Evolutionary conservation across 2,113 vertebrate species (phyloP), one percentile per base, ranked within the genome.

Genomic region (Drymodes brunneopygia): DNA sequence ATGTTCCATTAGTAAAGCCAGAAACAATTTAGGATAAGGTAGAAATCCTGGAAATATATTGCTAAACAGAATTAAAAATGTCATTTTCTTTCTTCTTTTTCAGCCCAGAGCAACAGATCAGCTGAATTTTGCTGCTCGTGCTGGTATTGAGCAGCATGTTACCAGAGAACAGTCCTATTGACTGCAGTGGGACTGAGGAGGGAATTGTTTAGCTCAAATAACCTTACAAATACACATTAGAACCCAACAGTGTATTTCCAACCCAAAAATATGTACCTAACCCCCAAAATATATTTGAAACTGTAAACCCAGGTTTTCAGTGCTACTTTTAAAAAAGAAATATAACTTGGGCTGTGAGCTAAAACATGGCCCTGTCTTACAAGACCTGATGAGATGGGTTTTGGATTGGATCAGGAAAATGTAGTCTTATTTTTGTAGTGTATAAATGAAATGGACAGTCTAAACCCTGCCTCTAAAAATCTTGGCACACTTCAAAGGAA

Each of bases 401-500:
- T 88, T 58, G 48, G 20, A 22, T 70, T 89, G 33, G 33, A 61
- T 78, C 33, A 79, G 57, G 56, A 89, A 90, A 88, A 88, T 45
- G 14, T 60, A 78, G n/a, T 74, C 25, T 90, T 77, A 53, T 81
- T 96, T 93, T 83, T 64, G 67, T 78, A 47, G 35, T 66, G 4
- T 78, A 24, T 66, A 74, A 74, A 83, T 92, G 88, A 94, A 83
- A 86, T 50, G 72, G 94, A 93, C 48, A 61, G 36, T 61, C 82
- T 86, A 93, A 90, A 53, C 56, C 56, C 45, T 22, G 21, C 21
- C 44, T 88, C 91, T 86, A 83, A 86, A 81, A 93, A 81, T 86
- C 77, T 66, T 94, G 88, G 72, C 83, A 81, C 12, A 81, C 80
- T 96, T 94, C 82, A 93, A 90, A 93, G 80, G 75, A 86, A 86